Evolutionary conservation across 2,888 invertebrate species (phyloP).

Genomic region (Pseudoips prasinana): DNA sequence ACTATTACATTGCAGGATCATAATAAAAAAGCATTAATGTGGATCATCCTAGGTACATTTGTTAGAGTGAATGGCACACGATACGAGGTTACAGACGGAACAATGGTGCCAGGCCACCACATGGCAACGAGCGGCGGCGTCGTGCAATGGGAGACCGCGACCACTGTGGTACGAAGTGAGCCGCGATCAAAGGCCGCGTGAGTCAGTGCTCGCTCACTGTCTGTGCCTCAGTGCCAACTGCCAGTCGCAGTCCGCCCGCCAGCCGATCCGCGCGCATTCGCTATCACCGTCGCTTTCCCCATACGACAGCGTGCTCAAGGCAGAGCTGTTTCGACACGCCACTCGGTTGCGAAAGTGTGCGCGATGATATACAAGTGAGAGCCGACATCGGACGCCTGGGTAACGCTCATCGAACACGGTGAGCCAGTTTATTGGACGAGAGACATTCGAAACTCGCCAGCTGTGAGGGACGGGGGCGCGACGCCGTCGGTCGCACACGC

Average conservation of each 20-base stretch:
- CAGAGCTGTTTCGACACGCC: constrained; percentile 73
- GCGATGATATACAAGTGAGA: constrained; percentile 82
- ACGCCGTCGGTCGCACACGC: constrained; percentile 77
- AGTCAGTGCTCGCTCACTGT: constrained; percentile 39
- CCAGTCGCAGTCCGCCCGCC: constrained; percentile 34
- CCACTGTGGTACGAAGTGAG: constrained; percentile 54
- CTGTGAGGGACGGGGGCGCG: constrained; percentile 72
- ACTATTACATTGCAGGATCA: too few species aligned
- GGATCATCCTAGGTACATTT: too few species aligned
- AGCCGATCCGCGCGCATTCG: constrained; percentile 31
- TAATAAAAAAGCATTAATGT: too few species aligned
- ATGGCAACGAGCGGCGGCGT: constrained; percentile 30
- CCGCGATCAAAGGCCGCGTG: constrained; percentile 45
- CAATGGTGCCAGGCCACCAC: constrained; percentile 25
- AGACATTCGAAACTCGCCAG: constrained; percentile 74
- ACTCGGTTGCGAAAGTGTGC: constrained; percentile 78
- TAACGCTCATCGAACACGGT: constrained; percentile 79
- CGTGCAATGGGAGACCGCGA: constrained; percentile 18
- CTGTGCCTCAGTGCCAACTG: constrained; percentile 25
- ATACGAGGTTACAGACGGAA: constrained; percentile 33
- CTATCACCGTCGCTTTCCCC: constrained; percentile 45
- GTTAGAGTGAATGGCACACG: constrained; percentile 41
- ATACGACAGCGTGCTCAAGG: constrained; percentile 57
- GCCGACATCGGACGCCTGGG: constrained; percentile 69
- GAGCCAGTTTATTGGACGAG: constrained; percentile 70